phyloP scores from a whole-genome alignment of 2,113 vertebrate genomes.

The Nymphicus hollandicus region DNA sequence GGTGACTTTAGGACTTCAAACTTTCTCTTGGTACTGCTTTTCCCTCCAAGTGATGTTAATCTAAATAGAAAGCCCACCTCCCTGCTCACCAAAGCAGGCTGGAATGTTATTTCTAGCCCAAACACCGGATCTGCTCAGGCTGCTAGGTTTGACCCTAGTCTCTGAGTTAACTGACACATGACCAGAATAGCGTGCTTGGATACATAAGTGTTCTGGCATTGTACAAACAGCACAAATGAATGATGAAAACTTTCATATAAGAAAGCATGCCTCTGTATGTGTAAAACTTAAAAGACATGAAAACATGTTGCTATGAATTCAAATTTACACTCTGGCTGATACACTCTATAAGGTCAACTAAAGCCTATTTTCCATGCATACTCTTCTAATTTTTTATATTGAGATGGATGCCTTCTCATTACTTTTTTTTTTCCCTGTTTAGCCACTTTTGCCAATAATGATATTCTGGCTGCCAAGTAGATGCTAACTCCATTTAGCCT shows the following conservation, averaged over 20 bases:
- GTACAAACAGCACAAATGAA: background rate
- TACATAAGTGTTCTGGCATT: background rate
- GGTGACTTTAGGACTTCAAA: background rate
- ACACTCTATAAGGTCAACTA: background rate
- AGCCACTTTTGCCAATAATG: background rate
- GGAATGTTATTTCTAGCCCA: background rate
- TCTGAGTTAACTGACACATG: background rate
- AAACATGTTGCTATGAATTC: background rate
- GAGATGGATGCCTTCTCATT: background rate
- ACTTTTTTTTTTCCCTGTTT: background rate
- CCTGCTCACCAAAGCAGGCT: background rate
- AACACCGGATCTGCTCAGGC: rapidly evolving
- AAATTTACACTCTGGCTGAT: background rate
- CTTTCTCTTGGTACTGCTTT: background rate
- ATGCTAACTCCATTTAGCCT: background rate
- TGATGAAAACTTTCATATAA: background rate
- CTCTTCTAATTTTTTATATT: background rate
- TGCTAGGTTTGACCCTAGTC: background rate
- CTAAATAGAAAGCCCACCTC: background rate
- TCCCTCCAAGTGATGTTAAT: background rate
- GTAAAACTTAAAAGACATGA: background rate
- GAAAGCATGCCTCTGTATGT: background rate
- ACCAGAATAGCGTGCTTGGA: background rate
- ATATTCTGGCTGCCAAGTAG: background rate
- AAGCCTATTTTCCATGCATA: background rate